phyloP scores from a whole-genome alignment of 2,888 invertebrate genomes.

The Tholera decimalis region DNA sequence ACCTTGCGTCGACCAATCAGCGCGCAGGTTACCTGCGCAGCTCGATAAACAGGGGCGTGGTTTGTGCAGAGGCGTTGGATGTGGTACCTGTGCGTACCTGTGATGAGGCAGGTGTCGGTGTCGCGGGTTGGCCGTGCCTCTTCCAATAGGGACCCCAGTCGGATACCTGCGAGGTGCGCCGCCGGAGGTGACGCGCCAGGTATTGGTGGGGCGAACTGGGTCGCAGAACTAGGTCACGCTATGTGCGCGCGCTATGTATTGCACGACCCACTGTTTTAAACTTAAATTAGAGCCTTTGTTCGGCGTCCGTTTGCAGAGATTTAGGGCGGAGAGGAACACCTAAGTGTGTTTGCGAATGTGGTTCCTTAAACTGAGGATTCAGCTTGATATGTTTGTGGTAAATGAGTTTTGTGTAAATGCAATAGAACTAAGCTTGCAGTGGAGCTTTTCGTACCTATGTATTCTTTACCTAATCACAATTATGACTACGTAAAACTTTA shows the following conservation, averaged over 20 bases:
- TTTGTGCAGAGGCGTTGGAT: slow-evolving; percentile 74
- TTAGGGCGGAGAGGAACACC: slow-evolving; percentile 51
- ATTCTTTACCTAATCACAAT: too few relatives aligned
- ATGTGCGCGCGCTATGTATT: slow-evolving; percentile 57
- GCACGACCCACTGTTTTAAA: slow-evolving; percentile 60
- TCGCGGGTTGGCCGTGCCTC: slow-evolving; percentile 76
- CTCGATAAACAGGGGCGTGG: slow-evolving; percentile 89
- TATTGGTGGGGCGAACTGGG: slow-evolving; percentile 76
- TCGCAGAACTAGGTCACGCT: slow-evolving; percentile 73
- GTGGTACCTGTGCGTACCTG: slow-evolving; percentile 84
- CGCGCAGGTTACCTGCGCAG: slow-evolving; percentile 90
- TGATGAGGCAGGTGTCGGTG: slow-evolving; percentile 73
- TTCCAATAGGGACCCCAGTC: slow-evolving; percentile 73
- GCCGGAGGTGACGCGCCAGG: slow-evolving; percentile 70
- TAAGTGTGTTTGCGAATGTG: slow-evolving; percentile 52
- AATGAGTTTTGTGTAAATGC: slow-evolving; percentile 9
- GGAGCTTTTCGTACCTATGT: neutral
- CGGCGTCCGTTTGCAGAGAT: slow-evolving; percentile 54
- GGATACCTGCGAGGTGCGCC: slow-evolving; percentile 80
- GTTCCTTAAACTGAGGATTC: slow-evolving; percentile 26
- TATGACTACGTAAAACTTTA: neutral
- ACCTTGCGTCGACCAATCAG: slow-evolving; percentile 85
- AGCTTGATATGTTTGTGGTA: slow-evolving; percentile 29
- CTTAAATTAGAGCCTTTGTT: slow-evolving; percentile 62
- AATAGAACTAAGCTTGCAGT: neutral